Evolutionary conservation across 2,888 invertebrate species (phyloP).

Genomic region (Dendrolimus pini): DNA sequence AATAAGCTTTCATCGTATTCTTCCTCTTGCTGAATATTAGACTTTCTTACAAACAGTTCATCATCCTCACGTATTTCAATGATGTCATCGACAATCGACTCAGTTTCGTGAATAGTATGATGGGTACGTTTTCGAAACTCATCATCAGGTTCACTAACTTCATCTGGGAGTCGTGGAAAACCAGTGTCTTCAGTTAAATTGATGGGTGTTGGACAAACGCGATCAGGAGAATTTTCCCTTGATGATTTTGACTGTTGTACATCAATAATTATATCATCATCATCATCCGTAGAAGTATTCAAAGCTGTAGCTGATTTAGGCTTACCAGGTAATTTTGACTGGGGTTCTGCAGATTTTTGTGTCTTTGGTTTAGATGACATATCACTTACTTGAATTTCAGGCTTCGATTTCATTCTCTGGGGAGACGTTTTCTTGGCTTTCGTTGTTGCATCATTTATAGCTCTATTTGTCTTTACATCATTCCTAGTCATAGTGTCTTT

Average conservation of each 20-base stretch:
- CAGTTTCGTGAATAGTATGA: conserved; percentile 75
- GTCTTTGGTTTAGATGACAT: conserved; percentile 36
- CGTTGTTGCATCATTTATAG: conserved; percentile 75
- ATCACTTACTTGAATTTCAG: conserved; percentile 65
- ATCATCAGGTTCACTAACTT: conserved; percentile 85
- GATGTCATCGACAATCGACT: conserved; percentile 76
- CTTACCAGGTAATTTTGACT: conserved; percentile 51
- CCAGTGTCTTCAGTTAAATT: conserved; percentile 76
- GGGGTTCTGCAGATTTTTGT: conserved; percentile 41
- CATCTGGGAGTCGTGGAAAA: conserved; percentile 83
- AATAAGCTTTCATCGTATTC: conserved; percentile 69
- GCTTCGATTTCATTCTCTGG: conserved; percentile 63
- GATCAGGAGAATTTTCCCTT: conserved; percentile 84
- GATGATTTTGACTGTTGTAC: conserved; percentile 85
- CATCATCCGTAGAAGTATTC: conserved; percentile 70
- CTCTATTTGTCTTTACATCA: conserved; percentile 67
- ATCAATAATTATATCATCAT: conserved; percentile 81
- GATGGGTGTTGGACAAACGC: conserved; percentile 81
- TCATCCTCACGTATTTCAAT: conserved; percentile 74
- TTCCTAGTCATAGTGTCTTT: conserved; percentile 54
- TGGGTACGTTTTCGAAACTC: conserved; percentile 56
- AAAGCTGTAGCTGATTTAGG: conserved; percentile 70
- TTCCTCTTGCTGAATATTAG: conserved; percentile 43
- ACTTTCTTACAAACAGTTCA: conserved; percentile 54
- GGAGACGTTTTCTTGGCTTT: conserved; percentile 64